Evolutionary conservation across 2,113 vertebrate species (phyloP).

Genomic region (Lutjanus erythropterus): DNA sequence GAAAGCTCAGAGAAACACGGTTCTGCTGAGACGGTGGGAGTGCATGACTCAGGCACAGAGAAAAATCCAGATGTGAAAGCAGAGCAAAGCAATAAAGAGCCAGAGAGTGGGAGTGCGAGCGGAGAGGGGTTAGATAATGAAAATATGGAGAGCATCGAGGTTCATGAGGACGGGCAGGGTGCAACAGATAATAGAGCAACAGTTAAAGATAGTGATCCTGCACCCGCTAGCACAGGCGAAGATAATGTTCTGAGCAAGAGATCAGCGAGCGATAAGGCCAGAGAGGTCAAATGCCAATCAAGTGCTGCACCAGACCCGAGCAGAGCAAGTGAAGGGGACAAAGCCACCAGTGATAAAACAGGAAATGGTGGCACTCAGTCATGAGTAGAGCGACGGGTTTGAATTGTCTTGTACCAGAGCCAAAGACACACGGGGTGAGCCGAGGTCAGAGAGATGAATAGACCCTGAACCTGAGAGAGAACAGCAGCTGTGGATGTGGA

Average conservation of each 20-base stretch:
- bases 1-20: conserved; percentile 33
- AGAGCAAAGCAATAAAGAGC: conserved; percentile 48
- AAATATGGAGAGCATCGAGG: conserved; percentile 12
- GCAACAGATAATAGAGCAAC: conserved; percentile 42
- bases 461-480: neutral
- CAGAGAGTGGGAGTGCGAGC: conserved; percentile 26
- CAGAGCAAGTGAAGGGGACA: conserved; percentile 46
- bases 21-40: conserved; percentile 30
- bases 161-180: conserved; percentile 29
- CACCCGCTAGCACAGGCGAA: conserved; percentile 32
- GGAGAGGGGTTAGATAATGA: conserved; percentile 62
- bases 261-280: conserved; percentile 60
- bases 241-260: conserved; percentile 66
- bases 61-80: conserved; percentile 51
- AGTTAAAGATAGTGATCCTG: conserved; percentile 59
- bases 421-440: conserved; percentile 15
- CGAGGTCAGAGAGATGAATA: neutral
- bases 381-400: conserved; percentile 28
- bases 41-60: conserved; percentile 23
- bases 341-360: conserved; percentile 43
- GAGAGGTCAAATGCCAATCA: conserved; percentile 72
- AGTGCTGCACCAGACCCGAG: conserved; percentile 9
- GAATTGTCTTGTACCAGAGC: conserved; percentile 11
- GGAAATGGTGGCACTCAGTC: conserved; percentile 51
- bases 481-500: conserved; percentile 1